Percentiles rank a stretch among this genome's conserved stretches.
These are phyloP conservation scores for Glomeris marginata DNA, from an alignment of 2,888 invertebrate species.

Conservation along the genomic window DNA sequence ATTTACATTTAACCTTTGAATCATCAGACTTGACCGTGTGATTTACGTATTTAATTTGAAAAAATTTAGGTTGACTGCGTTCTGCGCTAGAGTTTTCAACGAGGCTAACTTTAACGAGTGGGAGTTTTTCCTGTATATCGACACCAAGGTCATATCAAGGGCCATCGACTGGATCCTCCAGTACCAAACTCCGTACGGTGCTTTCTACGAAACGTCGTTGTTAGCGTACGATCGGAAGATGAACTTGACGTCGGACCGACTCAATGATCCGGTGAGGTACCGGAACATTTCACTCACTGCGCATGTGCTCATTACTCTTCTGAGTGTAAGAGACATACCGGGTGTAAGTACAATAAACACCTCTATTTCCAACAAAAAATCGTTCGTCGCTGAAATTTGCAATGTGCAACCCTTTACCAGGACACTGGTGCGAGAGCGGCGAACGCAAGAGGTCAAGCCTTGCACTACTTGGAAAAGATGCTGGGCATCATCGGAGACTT, in stretches of 20 bases:
- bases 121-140: constrained; percentile 91
- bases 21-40: not conserved
- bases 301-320: constrained; percentile 72
- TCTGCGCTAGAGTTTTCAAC: constrained; percentile 71
- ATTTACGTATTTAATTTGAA: not conserved
- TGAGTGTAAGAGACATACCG: constrained; percentile 59
- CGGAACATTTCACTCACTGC: constrained; percentile 81
- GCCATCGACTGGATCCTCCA: constrained; percentile 72
- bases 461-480: constrained; percentile 66
- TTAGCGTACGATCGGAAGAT: constrained; percentile 67
- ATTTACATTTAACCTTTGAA: constrained; percentile 12
- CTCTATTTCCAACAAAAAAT: not conserved
- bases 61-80: constrained; percentile 62
- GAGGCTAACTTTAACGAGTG: constrained; percentile 92
- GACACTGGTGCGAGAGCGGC: constrained; percentile 55
- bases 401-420: constrained; percentile 12
- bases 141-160: constrained; percentile 67
- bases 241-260: constrained; percentile 42
- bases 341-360: constrained; percentile 34
- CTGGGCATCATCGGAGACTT: constrained; percentile 53
- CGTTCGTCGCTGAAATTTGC: constrained; percentile 7
- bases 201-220: constrained; percentile 55
- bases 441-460: constrained; percentile 56
- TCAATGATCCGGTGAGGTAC: constrained; percentile 17
- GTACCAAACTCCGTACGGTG: constrained; percentile 69